phyloP scores from a whole-genome alignment of 2,113 vertebrate species.

The Pontoporia blainvillei region DNA sequence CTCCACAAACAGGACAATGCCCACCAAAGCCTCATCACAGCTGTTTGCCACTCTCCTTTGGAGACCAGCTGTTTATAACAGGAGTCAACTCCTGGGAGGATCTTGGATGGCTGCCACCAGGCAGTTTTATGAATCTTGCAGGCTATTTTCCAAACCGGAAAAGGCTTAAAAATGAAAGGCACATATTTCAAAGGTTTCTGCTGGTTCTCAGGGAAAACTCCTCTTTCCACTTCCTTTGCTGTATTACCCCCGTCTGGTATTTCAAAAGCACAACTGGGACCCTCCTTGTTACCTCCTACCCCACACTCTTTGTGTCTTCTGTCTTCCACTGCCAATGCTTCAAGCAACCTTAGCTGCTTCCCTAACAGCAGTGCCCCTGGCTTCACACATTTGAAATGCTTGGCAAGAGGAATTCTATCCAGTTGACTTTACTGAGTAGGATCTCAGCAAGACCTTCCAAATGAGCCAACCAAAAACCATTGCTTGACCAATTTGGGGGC shows the following conservation, averaged over 20 bases:
- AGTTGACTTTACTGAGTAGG: neutral
- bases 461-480: neutral
- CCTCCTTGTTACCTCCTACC: neutral
- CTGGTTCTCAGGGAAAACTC: constrained; percentile 50
- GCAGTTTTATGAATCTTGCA: constrained; percentile 54
- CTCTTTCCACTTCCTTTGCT: constrained; percentile 53
- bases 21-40: neutral
- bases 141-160: constrained; percentile 59
- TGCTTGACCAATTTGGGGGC: neutral
- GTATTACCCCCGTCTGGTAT: constrained; percentile 35
- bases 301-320: neutral
- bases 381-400: neutral
- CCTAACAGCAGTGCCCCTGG: neutral
- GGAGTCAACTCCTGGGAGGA: constrained; percentile 8
- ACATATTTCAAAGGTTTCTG: constrained; percentile 65
- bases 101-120: constrained; percentile 47
- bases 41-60: neutral
- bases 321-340: neutral
- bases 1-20: neutral
- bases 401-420: neutral
- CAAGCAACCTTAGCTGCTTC: neutral
- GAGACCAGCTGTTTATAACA: neutral
- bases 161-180: constrained; percentile 57
- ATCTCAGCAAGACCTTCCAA: neutral
- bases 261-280: neutral